These are phyloP conservation scores for Crotalus tigris DNA, from an alignment of 2,113 vertebrate genomes.

Conservation along the genomic window DNA sequence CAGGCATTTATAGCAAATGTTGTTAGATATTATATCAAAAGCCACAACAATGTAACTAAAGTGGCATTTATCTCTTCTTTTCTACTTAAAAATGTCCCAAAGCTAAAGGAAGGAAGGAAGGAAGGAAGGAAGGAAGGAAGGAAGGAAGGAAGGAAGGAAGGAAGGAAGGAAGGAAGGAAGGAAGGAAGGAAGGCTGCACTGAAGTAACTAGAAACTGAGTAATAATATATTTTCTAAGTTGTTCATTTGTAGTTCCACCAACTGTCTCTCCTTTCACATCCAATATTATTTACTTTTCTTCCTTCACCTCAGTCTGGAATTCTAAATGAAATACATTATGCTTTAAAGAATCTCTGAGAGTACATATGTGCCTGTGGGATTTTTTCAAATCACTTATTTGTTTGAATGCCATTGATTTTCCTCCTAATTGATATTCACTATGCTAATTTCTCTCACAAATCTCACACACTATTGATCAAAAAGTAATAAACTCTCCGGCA, in stretches of 20 bases:
- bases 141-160: background rate
- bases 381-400: conserved; percentile 84
- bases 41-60: background rate
- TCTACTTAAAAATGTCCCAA: background rate
- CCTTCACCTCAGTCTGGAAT: conserved; percentile 58
- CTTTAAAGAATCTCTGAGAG: conserved; percentile 68
- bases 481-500: conserved; percentile 89
- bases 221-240: conserved; percentile 56
- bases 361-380: conserved; percentile 71
- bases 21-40: background rate
- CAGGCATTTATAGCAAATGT: background rate
- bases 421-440: conserved; percentile 91
- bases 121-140: background rate
- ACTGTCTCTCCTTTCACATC: conserved; percentile 57
- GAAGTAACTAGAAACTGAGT: conserved; percentile 51
- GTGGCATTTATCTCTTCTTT: background rate
- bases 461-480: conserved; percentile 87
- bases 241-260: conserved; percentile 63
- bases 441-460: conserved; percentile 94
- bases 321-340: conserved; percentile 73
- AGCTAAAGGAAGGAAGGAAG: background rate
- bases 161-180: background rate
- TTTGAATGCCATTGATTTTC: conserved; percentile 90
- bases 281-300: conserved; percentile 45
- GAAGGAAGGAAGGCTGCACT: conserved; percentile 28